Conservation (phyloP, 1,140 invertebrate genomes). For the Goniozus legneri region DNA sequence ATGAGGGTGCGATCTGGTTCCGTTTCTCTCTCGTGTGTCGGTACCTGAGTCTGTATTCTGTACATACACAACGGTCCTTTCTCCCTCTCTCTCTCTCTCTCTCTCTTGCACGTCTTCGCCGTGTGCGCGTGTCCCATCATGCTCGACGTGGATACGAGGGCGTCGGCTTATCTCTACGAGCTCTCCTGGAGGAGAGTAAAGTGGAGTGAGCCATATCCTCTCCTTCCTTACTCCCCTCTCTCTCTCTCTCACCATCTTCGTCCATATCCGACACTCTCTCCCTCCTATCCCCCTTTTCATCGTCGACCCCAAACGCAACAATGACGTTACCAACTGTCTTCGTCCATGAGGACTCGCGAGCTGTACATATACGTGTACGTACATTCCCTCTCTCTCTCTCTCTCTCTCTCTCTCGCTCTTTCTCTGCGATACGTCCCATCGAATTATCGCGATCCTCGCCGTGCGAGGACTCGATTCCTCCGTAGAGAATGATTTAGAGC, state of each 20-base stretch:
- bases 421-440: too few relatives aligned
- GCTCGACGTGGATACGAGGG: slow-evolving; percentile 17
- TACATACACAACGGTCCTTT: too few relatives aligned
- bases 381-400: not conserved
- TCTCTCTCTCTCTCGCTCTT: not conserved
- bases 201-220: slow-evolving; percentile 26
- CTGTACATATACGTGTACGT: too few relatives aligned
- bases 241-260: too few relatives aligned
- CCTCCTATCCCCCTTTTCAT: too few relatives aligned
- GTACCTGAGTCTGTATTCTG: too few relatives aligned
- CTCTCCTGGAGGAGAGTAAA: slow-evolving; percentile 20
- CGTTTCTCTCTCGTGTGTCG: slow-evolving; percentile 14
- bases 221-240: slow-evolving; percentile 1
- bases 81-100: not conserved
- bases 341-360: slow-evolving; percentile 4
- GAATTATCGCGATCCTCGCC: slow-evolving; percentile 23
- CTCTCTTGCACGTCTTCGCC: slow-evolving; percentile 8
- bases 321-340: slow-evolving; percentile 25
- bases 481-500: slow-evolving; percentile 20
- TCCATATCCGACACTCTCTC: too few relatives aligned
- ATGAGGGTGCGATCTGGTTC: slow-evolving; percentile 9
- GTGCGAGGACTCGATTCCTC: not conserved
- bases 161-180: slow-evolving; percentile 35
- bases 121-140: slow-evolving; percentile 20
- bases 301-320: slow-evolving; percentile 11